Conservation (phyloP, 2,888 invertebrate genomes). For the Druceiella hillmani region DNA sequence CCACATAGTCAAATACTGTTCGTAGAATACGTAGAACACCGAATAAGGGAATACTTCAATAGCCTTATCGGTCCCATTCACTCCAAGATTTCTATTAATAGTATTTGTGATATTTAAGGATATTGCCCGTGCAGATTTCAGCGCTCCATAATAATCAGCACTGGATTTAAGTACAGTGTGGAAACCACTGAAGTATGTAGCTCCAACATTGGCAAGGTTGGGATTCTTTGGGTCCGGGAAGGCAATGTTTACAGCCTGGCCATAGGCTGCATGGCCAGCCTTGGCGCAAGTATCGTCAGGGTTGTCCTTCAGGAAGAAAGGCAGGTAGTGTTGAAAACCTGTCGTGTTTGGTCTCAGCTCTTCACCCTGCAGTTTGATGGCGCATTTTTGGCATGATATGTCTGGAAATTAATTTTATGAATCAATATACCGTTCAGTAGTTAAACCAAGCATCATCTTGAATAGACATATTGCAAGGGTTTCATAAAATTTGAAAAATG, state of each 20-base stretch:
- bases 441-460: no score
- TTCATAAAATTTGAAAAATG: no score
- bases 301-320: slow-evolving; percentile 80
- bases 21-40: slow-evolving; percentile 97
- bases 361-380: slow-evolving; percentile 41
- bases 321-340: slow-evolving; percentile 67
- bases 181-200: slow-evolving; percentile 92
- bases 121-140: slow-evolving; percentile 76
- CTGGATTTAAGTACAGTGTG: slow-evolving; percentile 90
- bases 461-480: no score
- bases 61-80: slow-evolving; percentile 34
- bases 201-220: slow-evolving; percentile 52
- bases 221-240: slow-evolving; percentile 31
- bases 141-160: slow-evolving; percentile 82
- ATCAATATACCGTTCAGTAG: no score
- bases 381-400: slow-evolving; percentile 42
- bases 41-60: slow-evolving; percentile 84
- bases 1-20: slow-evolving; percentile 97
- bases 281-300: slow-evolving; percentile 70
- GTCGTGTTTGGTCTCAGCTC: slow-evolving; percentile 55
- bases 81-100: slow-evolving; percentile 55
- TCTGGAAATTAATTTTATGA: no score
- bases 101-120: slow-evolving; percentile 77
- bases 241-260: slow-evolving; percentile 62
- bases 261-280: slow-evolving; percentile 82